Evolutionary conservation across 2,113 vertebrate species (phyloP).

Genomic region (Nycticorax nycticorax): DNA sequence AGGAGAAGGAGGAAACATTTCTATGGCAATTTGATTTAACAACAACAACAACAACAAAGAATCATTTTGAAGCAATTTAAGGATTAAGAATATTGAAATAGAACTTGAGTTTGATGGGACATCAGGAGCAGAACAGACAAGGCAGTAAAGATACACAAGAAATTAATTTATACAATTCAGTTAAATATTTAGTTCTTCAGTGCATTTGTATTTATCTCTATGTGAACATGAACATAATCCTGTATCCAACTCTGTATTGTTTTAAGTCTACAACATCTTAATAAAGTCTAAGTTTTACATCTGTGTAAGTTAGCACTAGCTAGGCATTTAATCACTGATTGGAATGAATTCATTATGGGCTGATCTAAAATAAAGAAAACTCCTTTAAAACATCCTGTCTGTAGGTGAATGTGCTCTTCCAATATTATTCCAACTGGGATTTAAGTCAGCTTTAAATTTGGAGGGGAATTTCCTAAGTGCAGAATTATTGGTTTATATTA

Average conservation of each 20-base stretch:
- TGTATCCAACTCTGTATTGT: not conserved
- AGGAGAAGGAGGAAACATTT: constrained; percentile 10
- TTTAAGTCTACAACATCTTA: not conserved
- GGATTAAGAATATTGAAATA: not conserved
- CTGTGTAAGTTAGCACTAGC: not conserved
- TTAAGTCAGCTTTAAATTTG: not conserved
- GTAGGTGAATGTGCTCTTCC: not conserved
- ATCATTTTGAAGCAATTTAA: not conserved
- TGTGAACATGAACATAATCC: not conserved
- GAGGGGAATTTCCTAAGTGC: not conserved
- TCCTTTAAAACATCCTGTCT: not conserved
- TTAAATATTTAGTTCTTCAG: not conserved
- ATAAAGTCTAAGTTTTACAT: not conserved
- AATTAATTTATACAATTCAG: not conserved
- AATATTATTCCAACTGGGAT: not conserved
- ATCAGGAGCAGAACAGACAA: not conserved
- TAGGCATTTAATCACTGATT: not conserved
- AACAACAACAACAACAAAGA: not conserved
- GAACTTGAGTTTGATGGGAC: not conserved
- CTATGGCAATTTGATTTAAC: constrained; percentile 28
- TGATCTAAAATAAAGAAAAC: not conserved
- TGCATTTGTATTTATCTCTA: not conserved
- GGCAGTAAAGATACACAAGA: not conserved
- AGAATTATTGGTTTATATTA: not conserved
- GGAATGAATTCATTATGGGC: not conserved